Evolutionary conservation across 1,140 invertebrate genomes (phyloP).

Genomic region (Hypothenemus hampei): DNA sequence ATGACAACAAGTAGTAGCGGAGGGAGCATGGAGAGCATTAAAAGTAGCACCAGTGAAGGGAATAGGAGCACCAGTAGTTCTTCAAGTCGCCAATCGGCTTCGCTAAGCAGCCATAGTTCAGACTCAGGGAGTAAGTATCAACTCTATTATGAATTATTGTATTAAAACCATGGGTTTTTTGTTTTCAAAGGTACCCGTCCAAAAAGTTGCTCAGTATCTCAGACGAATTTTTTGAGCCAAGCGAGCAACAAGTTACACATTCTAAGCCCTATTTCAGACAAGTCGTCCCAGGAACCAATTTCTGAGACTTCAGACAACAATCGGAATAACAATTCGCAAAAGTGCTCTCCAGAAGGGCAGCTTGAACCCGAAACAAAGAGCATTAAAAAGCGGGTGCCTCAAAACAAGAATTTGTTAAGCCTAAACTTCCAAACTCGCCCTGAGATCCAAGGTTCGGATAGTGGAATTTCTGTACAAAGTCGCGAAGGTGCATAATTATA

Average conservation of each 20-base stretch:
- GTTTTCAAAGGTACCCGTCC: slow-evolving; percentile 43
- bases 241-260: slow-evolving; percentile 74
- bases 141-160: background rate
- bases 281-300: slow-evolving; percentile 80
- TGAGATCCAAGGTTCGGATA: slow-evolving; percentile 78
- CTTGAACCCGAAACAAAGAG: slow-evolving; percentile 47
- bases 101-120: slow-evolving; percentile 75
- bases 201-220: slow-evolving; percentile 52
- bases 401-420: slow-evolving; percentile 73
- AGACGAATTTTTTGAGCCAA: slow-evolving; percentile 58
- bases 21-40: slow-evolving; percentile 76
- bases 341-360: slow-evolving; percentile 56
- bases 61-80: slow-evolving; percentile 75
- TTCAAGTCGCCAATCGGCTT: slow-evolving; percentile 71
- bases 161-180: slow-evolving; percentile 2
- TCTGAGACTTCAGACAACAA: slow-evolving; percentile 74
- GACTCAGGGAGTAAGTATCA: slow-evolving; percentile 64
- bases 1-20: slow-evolving; percentile 80
- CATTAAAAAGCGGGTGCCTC: slow-evolving; percentile 59
- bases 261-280: slow-evolving; percentile 83
- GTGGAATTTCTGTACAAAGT: slow-evolving; percentile 78
- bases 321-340: slow-evolving; percentile 70
- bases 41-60: slow-evolving; percentile 76
- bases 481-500: slow-evolving; percentile 49
- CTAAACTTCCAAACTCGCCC: slow-evolving; percentile 59